Percentiles rank a stretch among this genome's conserved stretches.
Evolutionary conservation across 2,797 vertebrate species (phyloP).

Genomic region (Gallinago stenura): DNA sequence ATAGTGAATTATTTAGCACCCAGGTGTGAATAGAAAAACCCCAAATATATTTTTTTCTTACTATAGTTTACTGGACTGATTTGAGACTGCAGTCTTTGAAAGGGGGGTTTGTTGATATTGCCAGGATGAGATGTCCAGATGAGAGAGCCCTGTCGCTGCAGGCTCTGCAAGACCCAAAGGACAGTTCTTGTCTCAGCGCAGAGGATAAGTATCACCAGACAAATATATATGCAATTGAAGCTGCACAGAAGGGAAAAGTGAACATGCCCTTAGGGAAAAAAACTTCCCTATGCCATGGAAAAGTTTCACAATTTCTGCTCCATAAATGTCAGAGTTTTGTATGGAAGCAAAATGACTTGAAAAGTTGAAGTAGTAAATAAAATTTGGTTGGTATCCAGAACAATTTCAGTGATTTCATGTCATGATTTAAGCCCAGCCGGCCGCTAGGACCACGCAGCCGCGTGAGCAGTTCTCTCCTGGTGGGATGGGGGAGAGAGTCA

Average conservation of each 20-base stretch:
- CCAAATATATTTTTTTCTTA: background rate
- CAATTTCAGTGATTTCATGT: background rate
- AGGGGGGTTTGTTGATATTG: background rate
- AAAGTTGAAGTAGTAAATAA: background rate
- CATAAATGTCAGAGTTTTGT: background rate
- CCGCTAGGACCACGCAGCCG: background rate
- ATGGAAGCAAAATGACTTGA: background rate
- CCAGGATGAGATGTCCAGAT: background rate
- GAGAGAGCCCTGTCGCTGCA: background rate
- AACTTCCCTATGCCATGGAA: background rate
- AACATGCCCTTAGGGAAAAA: background rate
- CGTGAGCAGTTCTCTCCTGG: background rate
- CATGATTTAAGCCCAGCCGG: background rate
- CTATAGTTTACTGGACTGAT: background rate
- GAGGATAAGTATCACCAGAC: background rate
- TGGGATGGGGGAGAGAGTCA: background rate
- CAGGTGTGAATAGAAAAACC: background rate
- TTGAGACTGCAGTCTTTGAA: background rate
- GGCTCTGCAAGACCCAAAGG: slow-evolving; percentile 1
- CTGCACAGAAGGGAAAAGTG: background rate
- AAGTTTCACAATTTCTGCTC: background rate
- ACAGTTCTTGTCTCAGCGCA: slow-evolving; percentile 14
- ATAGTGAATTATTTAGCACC: background rate
- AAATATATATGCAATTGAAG: slow-evolving; percentile 18
- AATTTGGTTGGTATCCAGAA: background rate